A percentile compares a stretch with the other conserved stretches of the same genome.
These are phyloP conservation scores for Operophtera brumata DNA, from an alignment of 2,888 invertebrate genomes.

Conservation along the genomic window DNA sequence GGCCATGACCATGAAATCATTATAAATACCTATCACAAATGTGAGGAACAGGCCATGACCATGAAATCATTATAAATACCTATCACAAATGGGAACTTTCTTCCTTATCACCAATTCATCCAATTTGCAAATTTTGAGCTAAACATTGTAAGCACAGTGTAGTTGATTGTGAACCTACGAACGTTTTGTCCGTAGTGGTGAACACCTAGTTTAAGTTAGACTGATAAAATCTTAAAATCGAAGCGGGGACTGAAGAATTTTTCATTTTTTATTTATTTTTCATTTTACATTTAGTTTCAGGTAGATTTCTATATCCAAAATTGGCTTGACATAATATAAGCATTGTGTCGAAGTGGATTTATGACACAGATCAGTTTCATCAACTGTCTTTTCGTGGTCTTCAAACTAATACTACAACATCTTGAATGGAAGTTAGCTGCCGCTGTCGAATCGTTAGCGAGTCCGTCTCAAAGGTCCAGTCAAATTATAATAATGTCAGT, in stretches of 20 bases:
- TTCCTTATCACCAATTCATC: constrained; percentile 55
- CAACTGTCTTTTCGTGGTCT: too few species aligned
- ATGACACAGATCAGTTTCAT: too few species aligned
- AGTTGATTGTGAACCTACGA: neutral
- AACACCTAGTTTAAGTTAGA: neutral
- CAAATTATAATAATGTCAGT: too few species aligned
- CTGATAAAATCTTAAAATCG: neutral
- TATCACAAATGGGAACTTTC: constrained; percentile 54
- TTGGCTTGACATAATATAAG: too few species aligned
- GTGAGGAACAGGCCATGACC: constrained; percentile 74
- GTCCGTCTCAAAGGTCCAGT: too few species aligned
- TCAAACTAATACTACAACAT: too few species aligned
- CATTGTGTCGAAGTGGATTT: too few species aligned
- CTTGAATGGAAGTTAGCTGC: too few species aligned
- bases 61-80: constrained; percentile 69
- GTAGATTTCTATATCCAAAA: too few species aligned
- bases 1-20: constrained; percentile 70
- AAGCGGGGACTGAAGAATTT: constrained; percentile 9
- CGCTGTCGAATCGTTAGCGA: too few species aligned
- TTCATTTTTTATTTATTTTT: neutral
- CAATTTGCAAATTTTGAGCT: constrained; percentile 51
- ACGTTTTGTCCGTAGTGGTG: constrained; percentile 9
- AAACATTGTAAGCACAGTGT: constrained; percentile 41
- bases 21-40: constrained; percentile 68
- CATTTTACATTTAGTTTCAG: too few species aligned